Percentiles rank a stretch among this genome's conserved stretches.
These are phyloP conservation scores for Mus minutoides DNA, from an alignment of 2,797 vertebrate genomes.

Conservation along the genomic window DNA sequence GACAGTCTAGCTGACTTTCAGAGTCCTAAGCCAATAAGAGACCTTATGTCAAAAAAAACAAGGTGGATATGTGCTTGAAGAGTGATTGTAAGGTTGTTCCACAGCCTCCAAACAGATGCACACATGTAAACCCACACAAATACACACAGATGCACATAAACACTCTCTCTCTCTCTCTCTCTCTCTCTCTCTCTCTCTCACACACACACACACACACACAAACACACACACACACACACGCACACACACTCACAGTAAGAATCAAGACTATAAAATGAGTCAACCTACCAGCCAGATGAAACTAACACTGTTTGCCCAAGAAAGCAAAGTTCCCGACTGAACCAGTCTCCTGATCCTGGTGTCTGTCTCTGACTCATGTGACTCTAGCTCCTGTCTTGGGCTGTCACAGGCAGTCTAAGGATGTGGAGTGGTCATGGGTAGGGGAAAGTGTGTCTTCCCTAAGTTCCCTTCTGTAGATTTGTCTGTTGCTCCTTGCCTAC, in stretches of 20 bases:
- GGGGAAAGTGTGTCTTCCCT: rapidly evolving
- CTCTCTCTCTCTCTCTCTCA: too few relatives aligned
- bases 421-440: too few relatives aligned
- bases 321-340: neutral
- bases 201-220: too few relatives aligned
- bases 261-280: neutral
- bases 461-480: neutral
- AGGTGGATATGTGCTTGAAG: neutral
- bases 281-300: neutral
- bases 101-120: neutral
- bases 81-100: neutral
- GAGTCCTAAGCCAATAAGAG: neutral
- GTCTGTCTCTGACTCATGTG: neutral
- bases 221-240: neutral
- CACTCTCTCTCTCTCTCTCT: too few relatives aligned
- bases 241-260: too few relatives aligned
- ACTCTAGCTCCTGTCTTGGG: neutral
- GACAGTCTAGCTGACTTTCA: neutral
- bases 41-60: neutral
- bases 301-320: neutral
- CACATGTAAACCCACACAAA: neutral
- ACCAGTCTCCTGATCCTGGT: too few relatives aligned
- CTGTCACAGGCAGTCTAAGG: neutral
- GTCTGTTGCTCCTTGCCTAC: neutral
- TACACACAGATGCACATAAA: too few relatives aligned